Evolutionary conservation across 1,140 invertebrate genomes (phyloP), one percentile per base, ranked within the genome.

Genomic region (Dendrolimus punctatus): DNA sequence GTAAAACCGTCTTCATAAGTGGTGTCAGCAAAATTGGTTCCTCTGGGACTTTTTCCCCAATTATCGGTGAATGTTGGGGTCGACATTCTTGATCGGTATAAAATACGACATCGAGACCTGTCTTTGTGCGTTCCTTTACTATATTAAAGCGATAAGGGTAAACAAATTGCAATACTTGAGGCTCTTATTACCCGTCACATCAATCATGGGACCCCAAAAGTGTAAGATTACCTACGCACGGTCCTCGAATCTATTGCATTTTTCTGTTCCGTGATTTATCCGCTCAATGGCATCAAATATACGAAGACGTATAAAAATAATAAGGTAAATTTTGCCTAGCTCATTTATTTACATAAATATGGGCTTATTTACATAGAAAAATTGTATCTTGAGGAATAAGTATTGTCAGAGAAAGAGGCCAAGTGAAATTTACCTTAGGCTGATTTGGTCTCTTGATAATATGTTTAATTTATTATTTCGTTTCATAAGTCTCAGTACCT

Each of bases 131-230:
- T 57, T 54, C 55, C 49, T 59, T 66, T 58, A 62, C 66, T 73
- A 73, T 69, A 73, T 76, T 72, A 70, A 70, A 70, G 67, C 73
- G 76, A 79, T 78, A 71, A 81, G 80, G 73, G 78, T 76, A 85
- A 85, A 83, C 80, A 85, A 85, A 85, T 85, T 83, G 82, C 72
- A 74, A 81, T 77, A 78, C 75, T 81, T 79, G 76, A 66, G 71
- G 62, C 65, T 69, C 72, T 81, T 84, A 84, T 85, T 82, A 82
- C 73, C 71, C 69, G 78, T 82, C 82, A 76, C 79, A 85, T 85
- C 79, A 76, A 83, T 85, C 82, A 82, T 81, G 71, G 67, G 69
- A 69, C 78, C 76, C 77, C 66, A 69, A 55, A 63, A 71, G 75
- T 71, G 64, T 74, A 68, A 68, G 67, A 68, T 75, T 74, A 73